A percentile compares a stretch with the other conserved stretches of the same genome.
These are phyloP conservation scores for Eupithecia pulchellata DNA, from an alignment of 2,888 invertebrate genomes.

Conservation along the genomic window DNA sequence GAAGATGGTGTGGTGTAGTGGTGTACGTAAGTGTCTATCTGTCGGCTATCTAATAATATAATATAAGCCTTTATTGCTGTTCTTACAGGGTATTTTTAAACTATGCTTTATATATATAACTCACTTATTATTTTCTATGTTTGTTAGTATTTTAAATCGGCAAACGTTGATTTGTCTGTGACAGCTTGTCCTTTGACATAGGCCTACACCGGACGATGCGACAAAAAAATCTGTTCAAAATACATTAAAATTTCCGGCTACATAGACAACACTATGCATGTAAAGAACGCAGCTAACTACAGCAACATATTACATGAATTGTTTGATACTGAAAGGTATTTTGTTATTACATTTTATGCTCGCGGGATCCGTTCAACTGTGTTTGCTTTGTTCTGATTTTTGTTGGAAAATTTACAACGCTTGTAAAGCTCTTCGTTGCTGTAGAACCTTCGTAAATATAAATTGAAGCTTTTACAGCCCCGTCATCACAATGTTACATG, in stretches of 20 bases:
- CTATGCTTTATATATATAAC: too few relatives aligned
- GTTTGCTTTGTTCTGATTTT: slow-evolving; percentile 17
- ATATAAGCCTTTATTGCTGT: too few relatives aligned
- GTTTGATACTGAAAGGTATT: slow-evolving; percentile 35
- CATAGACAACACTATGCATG: slow-evolving; percentile 26
- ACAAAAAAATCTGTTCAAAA: background rate
- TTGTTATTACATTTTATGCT: slow-evolving; percentile 34
- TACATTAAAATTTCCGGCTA: background rate
- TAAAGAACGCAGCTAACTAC: slow-evolving; percentile 38
- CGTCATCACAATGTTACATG: too few relatives aligned
- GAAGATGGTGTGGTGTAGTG: too few relatives aligned
- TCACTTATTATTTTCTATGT: too few relatives aligned
- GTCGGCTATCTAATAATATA: too few relatives aligned
- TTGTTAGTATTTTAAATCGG: too few relatives aligned
- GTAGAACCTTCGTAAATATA: background rate
- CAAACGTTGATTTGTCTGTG: too few relatives aligned
- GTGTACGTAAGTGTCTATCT: too few relatives aligned
- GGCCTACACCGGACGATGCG: background rate
- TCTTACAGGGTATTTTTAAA: too few relatives aligned
- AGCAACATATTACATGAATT: slow-evolving; percentile 35
- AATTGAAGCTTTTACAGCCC: too few relatives aligned
- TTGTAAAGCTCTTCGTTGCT: background rate
- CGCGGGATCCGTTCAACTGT: slow-evolving; percentile 9
- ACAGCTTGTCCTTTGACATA: too few relatives aligned
- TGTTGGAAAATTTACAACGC: slow-evolving; percentile 2